These are phyloP conservation scores for Argya squamiceps DNA, from an alignment of 2,797 vertebrate species.

Conservation along the genomic window DNA sequence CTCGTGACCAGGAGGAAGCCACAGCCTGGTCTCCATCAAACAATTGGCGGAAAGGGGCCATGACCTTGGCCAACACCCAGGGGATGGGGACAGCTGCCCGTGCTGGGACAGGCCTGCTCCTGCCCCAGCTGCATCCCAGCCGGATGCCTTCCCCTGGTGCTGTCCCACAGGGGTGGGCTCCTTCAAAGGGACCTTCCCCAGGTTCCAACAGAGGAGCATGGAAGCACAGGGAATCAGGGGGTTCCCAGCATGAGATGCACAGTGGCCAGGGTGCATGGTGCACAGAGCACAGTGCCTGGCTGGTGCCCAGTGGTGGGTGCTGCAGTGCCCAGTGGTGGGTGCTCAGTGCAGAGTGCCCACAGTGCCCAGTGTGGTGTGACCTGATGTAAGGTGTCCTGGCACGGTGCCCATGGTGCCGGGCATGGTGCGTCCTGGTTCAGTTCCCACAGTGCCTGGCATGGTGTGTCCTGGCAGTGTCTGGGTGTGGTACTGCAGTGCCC, in stretches of 20 bases:
- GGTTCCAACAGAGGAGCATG: background rate
- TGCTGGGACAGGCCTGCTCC: background rate
- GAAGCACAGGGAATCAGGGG: rapidly evolving
- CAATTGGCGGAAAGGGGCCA: constrained; percentile 17
- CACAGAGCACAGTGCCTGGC: no score
- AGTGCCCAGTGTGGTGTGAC: rapidly evolving
- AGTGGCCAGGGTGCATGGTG: rapidly evolving
- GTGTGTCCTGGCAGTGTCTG: no score
- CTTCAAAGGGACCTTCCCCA: background rate
- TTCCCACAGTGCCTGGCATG: rapidly evolving
- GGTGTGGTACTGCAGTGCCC: rapidly evolving
- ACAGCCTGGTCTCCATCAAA: background rate
- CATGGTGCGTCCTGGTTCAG: no score
- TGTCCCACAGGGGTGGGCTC: background rate
- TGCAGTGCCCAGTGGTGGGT: rapidly evolving
- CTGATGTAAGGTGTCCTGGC: rapidly evolving
- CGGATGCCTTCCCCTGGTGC: background rate
- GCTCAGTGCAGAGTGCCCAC: no score
- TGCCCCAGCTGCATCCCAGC: background rate
- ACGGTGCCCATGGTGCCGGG: rapidly evolving
- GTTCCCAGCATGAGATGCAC: background rate
- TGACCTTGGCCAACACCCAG: background rate
- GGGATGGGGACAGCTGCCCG: background rate
- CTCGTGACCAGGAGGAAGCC: background rate
- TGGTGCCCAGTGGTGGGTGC: rapidly evolving